Base-by-base conservation (phyloP, 2,888 invertebrate species). In the Tinea trinotella region DNA sequence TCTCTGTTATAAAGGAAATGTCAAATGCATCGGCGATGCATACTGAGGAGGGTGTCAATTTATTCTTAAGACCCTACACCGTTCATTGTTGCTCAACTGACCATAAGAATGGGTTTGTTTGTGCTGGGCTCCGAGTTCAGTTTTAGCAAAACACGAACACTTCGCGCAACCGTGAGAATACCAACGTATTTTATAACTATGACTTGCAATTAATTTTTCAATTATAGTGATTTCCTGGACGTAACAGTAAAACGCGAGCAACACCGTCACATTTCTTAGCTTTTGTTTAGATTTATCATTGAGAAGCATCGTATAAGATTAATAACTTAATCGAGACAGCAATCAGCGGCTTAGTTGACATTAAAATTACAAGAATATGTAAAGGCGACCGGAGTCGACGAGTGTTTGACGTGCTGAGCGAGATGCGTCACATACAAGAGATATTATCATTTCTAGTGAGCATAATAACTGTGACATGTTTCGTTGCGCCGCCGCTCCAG, bases 381-480 rank as follows among this genome's bases (percentile, higher is more conserved):
- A 70, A 62, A 61, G 65, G 67, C 70, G 67, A 64, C 22, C 50
- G 3, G 12, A 1, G 9, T 30, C 2, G 30, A 4, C 4, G 24
- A 1, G 24, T n/a, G 2, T 50, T 24, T 24, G 50, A 50, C 24
- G 22, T 50, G 50, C n/a, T 24, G 24, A 13, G 24, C 50, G 24
- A 50, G 50, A 50, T 50, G 76, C 74, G 75, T 76, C 78, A 79
- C 71, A 74, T 66, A 67, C 71, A 66, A 69, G 69, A 80, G 84
- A 84, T 84, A 70, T 74, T 78, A 84, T 84, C 83, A 62, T 72
- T 78, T 78, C 78, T 76, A 76, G 75, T 74, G 74, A 80, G 74
- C 74, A 76, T 83, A 81, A 83, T 83, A 84, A 83, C 83, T 82
- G 84, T 84, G 83, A 82, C 82, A 80, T 83, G 82, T 76, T 67